Evolutionary conservation across 2,797 vertebrate genomes (phyloP).

Genomic region (Austrolebias charrua): DNA sequence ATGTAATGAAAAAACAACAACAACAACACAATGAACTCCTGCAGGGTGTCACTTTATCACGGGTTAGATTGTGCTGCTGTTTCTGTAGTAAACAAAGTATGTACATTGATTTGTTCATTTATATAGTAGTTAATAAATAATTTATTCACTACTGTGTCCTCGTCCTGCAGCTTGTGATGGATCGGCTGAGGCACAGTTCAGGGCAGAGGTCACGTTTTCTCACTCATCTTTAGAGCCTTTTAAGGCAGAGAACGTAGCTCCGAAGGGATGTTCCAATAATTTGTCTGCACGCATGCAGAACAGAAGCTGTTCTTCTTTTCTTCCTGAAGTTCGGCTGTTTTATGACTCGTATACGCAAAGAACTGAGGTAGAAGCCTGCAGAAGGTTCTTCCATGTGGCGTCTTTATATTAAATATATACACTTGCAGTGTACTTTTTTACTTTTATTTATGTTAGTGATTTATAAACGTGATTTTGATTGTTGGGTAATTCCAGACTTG

Average conservation of each 20-base stretch:
- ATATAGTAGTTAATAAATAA: not conserved
- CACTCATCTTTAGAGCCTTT: conserved; percentile 50
- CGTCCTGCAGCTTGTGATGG: conserved; percentile 57
- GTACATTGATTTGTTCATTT: not conserved
- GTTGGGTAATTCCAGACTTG: too few relatives aligned
- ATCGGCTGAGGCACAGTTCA: conserved; percentile 48
- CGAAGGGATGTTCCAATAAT: conserved; percentile 43
- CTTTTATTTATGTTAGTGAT: too few relatives aligned
- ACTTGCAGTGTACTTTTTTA: not conserved
- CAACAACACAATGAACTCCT: not conserved
- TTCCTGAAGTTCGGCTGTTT: conserved; percentile 31
- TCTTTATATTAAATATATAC: too few relatives aligned
- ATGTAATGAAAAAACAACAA: conserved; percentile 19
- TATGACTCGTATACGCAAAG: conserved; percentile 17
- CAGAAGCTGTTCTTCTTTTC: conserved; percentile 44
- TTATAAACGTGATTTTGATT: too few relatives aligned
- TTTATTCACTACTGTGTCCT: conserved; percentile 35
- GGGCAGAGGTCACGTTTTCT: conserved; percentile 53
- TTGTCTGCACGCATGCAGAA: conserved; percentile 50
- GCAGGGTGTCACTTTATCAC: too few relatives aligned
- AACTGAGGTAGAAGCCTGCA: not conserved
- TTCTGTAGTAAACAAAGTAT: too few relatives aligned
- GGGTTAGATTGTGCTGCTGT: too few relatives aligned
- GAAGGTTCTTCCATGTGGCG: too few relatives aligned
- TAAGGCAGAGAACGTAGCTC: conserved; percentile 55